Conservation (phyloP, 2,888 invertebrate species). For the Drosophila recens region DNA sequence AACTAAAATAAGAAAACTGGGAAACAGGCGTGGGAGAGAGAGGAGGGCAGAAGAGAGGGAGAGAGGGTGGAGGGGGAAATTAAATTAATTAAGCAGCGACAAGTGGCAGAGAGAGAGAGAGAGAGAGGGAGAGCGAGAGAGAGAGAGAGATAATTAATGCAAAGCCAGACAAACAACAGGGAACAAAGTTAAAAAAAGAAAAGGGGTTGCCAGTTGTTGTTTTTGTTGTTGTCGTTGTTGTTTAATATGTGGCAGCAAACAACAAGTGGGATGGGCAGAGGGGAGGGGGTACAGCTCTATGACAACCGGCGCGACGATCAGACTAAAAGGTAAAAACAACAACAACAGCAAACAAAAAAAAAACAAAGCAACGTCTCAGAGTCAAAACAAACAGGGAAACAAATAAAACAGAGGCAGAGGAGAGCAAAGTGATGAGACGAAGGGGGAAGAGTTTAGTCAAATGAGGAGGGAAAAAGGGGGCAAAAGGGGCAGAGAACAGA, state of each 20-base stretch:
- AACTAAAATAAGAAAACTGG: conserved; percentile 30
- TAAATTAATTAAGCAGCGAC: conserved; percentile 67
- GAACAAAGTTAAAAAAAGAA: background rate
- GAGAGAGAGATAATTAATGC: conserved; percentile 58
- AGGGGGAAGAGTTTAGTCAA: too few species aligned
- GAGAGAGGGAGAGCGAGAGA: conserved; percentile 20
- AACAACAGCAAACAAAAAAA: conserved; percentile 17
- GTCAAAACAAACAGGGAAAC: conserved; percentile 60
- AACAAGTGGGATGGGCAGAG: conserved; percentile 30
- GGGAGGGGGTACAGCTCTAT: conserved; percentile 6
- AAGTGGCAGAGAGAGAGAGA: conserved; percentile 44
- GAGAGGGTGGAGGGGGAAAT: conserved; percentile 11
- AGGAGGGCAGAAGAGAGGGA: background rate
- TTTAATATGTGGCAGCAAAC: conserved; percentile 58
- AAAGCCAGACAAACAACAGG: conserved; percentile 25
- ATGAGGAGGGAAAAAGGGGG: background rate
- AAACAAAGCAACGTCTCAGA: conserved; percentile 22
- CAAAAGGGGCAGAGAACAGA: background rate
- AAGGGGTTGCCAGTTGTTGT: conserved; percentile 47
- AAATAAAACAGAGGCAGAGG: conserved; percentile 43
- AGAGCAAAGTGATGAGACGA: conserved; percentile 10
- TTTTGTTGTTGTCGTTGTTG: conserved; percentile 9
- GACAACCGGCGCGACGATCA: conserved; percentile 55
- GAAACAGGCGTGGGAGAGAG: conserved; percentile 8
- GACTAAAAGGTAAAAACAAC: conserved; percentile 35